Percentiles rank a stretch among this genome's conserved stretches.
These are phyloP conservation scores for Raja brachyura DNA, from an alignment of 2,113 vertebrate species.

Conservation along the genomic window DNA sequence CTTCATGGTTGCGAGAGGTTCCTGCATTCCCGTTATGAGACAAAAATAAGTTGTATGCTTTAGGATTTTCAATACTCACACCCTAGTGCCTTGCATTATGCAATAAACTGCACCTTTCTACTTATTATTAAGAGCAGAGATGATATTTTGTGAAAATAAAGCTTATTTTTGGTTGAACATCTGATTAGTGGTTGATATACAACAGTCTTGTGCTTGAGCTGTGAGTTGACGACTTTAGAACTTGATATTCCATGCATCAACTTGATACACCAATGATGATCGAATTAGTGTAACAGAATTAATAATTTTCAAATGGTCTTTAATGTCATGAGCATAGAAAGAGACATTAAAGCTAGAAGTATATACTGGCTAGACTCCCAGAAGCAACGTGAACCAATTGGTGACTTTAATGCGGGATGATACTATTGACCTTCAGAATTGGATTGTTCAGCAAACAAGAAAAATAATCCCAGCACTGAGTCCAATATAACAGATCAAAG, in stretches of 20 bases:
- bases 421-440: background rate
- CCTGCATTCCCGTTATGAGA: background rate
- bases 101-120: background rate
- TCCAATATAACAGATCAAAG: background rate
- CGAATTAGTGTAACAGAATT: background rate
- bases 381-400: background rate
- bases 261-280: background rate
- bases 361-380: background rate
- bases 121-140: background rate
- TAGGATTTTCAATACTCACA: background rate
- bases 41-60: background rate
- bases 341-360: background rate
- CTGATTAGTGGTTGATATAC: too few species aligned
- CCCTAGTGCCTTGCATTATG: background rate
- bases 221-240: background rate
- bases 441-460: background rate
- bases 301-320: background rate
- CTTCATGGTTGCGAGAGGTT: too few species aligned
- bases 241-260: background rate
- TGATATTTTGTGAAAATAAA: too few species aligned
- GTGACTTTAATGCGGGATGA: background rate
- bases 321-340: background rate
- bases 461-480: background rate
- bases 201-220: background rate
- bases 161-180: too few species aligned